These are phyloP conservation scores for Amphilophus citrinellus DNA, from an alignment of 2,113 vertebrate species.

Conservation along the genomic window DNA sequence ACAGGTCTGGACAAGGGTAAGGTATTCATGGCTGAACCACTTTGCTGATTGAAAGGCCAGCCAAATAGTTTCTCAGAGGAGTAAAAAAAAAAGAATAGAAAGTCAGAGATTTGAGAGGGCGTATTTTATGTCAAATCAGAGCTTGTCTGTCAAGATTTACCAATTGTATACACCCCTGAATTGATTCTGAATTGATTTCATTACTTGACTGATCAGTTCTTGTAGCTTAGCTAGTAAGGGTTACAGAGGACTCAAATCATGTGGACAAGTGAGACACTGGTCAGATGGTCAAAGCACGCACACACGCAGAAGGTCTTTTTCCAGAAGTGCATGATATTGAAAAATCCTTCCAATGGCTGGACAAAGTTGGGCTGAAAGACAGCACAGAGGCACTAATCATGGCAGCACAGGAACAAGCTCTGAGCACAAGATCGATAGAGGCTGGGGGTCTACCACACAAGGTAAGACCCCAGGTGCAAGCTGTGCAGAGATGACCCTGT, in stretches of 20 bases:
- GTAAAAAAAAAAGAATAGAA: slow-evolving; percentile 6
- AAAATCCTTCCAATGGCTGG: too few species aligned
- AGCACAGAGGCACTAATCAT: too few species aligned
- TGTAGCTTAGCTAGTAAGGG: background rate
- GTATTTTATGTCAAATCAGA: background rate
- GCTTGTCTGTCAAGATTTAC: background rate
- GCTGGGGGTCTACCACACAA: too few species aligned
- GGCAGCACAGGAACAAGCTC: too few species aligned
- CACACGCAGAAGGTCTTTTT: background rate
- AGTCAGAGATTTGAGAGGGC: slow-evolving; percentile 12
- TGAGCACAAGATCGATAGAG: too few species aligned
- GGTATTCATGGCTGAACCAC: slow-evolving; percentile 61
- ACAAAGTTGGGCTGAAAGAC: too few species aligned
- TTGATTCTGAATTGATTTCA: background rate
- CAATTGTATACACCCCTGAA: background rate
- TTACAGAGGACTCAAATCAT: background rate
- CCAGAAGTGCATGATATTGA: too few species aligned
- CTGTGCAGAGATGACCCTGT: too few species aligned
- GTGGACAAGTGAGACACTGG: background rate
- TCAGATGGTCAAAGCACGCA: background rate
- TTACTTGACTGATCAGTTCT: background rate
- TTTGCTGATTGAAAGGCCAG: slow-evolving; percentile 62
- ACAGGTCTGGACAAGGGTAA: slow-evolving; percentile 61
- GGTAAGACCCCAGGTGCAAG: too few species aligned
- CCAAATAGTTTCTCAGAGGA: slow-evolving; percentile 15